phyloP scores from a whole-genome alignment of 2,888 invertebrate genomes.

The Lithodes maja region DNA sequence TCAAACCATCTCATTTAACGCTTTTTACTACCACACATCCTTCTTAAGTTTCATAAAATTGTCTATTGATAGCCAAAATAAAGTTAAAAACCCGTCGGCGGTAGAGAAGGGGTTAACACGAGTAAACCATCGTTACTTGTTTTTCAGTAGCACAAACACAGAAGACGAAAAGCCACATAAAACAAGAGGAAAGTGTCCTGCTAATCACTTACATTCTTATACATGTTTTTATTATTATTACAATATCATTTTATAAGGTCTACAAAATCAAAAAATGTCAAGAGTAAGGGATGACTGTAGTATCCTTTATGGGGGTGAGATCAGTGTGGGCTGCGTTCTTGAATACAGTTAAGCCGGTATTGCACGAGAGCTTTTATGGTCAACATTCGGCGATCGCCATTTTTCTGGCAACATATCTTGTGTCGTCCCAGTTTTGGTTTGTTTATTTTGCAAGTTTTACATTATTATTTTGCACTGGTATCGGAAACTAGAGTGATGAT shows the following conservation, averaged over 20 bases:
- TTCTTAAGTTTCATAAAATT: too few relatives aligned
- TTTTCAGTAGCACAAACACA: slow-evolving; percentile 5
- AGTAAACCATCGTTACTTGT: slow-evolving; percentile 3
- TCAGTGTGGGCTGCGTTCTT: slow-evolving; percentile 49
- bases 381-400: too few relatives aligned
- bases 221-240: slow-evolving; percentile 22
- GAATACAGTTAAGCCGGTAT: slow-evolving; percentile 6
- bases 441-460: too few relatives aligned
- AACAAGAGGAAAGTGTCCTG: slow-evolving; percentile 36
- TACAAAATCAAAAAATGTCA: slow-evolving; percentile 39
- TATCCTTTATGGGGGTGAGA: slow-evolving; percentile 25
- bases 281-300: slow-evolving; percentile 17
- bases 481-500: too few relatives aligned
- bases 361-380: too few relatives aligned
- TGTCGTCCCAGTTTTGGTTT: too few relatives aligned
- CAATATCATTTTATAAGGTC: slow-evolving; percentile 28
- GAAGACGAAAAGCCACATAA: slow-evolving; percentile 42
- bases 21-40: too few relatives aligned
- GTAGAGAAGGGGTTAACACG: not conserved
- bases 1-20: too few relatives aligned
- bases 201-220: slow-evolving; percentile 38
- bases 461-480: too few relatives aligned
- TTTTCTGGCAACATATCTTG: too few relatives aligned
- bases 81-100: too few relatives aligned
- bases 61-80: too few relatives aligned